These are phyloP conservation scores for Electrona antarctica DNA, from an alignment of 2,113 vertebrate species.

Conservation along the genomic window DNA sequence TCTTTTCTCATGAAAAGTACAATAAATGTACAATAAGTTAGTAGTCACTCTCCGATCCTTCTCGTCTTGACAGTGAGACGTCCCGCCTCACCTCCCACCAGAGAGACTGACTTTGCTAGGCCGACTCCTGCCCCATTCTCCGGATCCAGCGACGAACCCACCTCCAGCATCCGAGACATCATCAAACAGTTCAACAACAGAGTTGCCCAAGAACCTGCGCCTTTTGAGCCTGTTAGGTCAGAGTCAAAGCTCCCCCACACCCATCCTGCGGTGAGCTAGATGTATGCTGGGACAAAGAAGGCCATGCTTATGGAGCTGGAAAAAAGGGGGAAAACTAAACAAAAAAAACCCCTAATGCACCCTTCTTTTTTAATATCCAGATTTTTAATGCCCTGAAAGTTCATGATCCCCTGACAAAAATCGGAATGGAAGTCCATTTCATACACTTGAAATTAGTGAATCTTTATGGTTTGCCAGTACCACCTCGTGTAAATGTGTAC, in stretches of 20 bases:
- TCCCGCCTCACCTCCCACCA: constrained; percentile 15
- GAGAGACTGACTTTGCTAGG: constrained; percentile 11
- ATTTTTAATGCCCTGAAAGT: neutral
- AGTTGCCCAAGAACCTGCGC: constrained; percentile 75
- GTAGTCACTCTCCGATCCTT: neutral
- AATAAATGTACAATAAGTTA: no score
- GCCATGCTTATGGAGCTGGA: no score
- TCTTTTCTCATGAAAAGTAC: no score
- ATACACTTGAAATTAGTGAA: no score
- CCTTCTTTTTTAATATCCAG: no score
- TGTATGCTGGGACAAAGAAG: no score
- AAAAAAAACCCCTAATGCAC: no score
- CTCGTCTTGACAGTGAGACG: constrained; percentile 39
- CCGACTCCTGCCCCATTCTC: neutral
- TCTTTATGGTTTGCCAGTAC: no score
- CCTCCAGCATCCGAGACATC: constrained; percentile 87
- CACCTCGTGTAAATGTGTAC: no score
- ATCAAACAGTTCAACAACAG: constrained; percentile 90
- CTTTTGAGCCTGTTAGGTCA: constrained; percentile 82
- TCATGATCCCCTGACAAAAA: neutral
- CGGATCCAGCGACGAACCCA: constrained; percentile 75
- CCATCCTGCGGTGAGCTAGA: no score
- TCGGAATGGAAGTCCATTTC: no score
- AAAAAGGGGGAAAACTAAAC: no score
- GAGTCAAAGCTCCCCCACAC: constrained; percentile 1